A percentile compares a stretch with the other conserved stretches of the same genome.
These are phyloP conservation scores for Cheilosia variabilis DNA, from an alignment of 2,888 invertebrate genomes.

Conservation along the genomic window DNA sequence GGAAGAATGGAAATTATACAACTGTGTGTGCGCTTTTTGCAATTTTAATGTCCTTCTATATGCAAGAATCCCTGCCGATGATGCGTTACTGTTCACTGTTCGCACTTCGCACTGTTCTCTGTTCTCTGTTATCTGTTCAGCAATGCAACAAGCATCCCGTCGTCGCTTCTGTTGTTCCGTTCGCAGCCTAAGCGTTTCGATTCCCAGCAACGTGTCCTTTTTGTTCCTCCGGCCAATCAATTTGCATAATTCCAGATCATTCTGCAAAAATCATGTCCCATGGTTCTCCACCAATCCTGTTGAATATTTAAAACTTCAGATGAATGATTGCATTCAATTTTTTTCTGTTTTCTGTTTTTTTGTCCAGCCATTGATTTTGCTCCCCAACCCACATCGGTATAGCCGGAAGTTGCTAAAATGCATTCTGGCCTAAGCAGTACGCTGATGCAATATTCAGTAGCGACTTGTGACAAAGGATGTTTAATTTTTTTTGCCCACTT, in stretches of 20 bases:
- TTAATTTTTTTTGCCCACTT: neutral
- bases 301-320: slow-evolving; percentile 65
- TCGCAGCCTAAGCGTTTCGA: slow-evolving; percentile 53
- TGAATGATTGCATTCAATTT: slow-evolving; percentile 62
- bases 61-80: slow-evolving; percentile 14
- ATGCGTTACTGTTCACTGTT: too few relatives aligned
- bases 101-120: neutral
- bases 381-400: neutral
- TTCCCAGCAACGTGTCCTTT: slow-evolving; percentile 11
- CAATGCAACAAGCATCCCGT: slow-evolving; percentile 57
- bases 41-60: slow-evolving; percentile 59
- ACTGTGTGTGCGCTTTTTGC: slow-evolving; percentile 51
- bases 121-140: neutral
- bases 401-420: slow-evolving; percentile 28
- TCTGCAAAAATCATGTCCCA: slow-evolving; percentile 61
- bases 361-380: slow-evolving; percentile 20
- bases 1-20: slow-evolving; percentile 31
- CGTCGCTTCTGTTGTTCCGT: slow-evolving; percentile 18
- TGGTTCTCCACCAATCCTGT: slow-evolving; percentile 49
- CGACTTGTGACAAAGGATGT: slow-evolving; percentile 23
- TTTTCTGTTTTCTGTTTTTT: neutral
- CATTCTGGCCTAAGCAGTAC: slow-evolving; percentile 48
- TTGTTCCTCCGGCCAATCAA: slow-evolving; percentile 56
- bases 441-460: slow-evolving; percentile 43
- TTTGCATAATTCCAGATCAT: slow-evolving; percentile 68